phyloP scores from a whole-genome alignment of 2,888 invertebrate species.

The Spodoptera picta region DNA sequence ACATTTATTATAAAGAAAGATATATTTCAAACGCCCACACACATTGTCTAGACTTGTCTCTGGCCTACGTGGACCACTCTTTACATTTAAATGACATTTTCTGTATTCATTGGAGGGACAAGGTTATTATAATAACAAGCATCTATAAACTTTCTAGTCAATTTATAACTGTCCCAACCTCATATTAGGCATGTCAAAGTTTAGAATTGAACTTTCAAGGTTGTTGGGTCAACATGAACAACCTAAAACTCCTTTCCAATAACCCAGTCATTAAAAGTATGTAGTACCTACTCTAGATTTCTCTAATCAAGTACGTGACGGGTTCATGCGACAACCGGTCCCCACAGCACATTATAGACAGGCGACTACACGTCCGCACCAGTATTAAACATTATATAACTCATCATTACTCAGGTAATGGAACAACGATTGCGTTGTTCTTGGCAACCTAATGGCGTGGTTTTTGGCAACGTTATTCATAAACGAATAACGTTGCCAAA shows the following conservation, averaged over 20 bases:
- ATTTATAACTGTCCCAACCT: no score
- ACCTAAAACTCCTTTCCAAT: constrained; percentile 2
- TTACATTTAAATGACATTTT: background rate
- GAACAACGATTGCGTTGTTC: no score
- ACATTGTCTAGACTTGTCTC: constrained; percentile 25
- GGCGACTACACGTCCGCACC: constrained; percentile 10
- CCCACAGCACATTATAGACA: constrained; percentile 21
- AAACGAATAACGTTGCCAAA: constrained; percentile 47
- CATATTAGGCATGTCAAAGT: background rate
- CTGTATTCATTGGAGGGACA: background rate
- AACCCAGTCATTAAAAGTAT: constrained; percentile 10
- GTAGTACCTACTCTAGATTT: constrained; percentile 24
- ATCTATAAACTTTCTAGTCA: no score
- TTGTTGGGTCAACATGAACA: background rate
- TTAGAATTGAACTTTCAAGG: no score
- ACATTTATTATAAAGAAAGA: background rate
- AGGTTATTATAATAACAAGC: no score
- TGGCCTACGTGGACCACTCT: constrained; percentile 1
- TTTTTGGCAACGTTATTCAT: no score
- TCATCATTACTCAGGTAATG: constrained; percentile 28
- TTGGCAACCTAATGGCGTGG: no score
- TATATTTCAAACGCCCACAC: constrained; percentile 8
- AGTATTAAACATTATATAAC: constrained; percentile 38
- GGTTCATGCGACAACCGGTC: constrained; percentile 38
- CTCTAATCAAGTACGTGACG: constrained; percentile 38